Conservation (phyloP, 2,113 vertebrate species). For the Saccopteryx leptura region DNA sequence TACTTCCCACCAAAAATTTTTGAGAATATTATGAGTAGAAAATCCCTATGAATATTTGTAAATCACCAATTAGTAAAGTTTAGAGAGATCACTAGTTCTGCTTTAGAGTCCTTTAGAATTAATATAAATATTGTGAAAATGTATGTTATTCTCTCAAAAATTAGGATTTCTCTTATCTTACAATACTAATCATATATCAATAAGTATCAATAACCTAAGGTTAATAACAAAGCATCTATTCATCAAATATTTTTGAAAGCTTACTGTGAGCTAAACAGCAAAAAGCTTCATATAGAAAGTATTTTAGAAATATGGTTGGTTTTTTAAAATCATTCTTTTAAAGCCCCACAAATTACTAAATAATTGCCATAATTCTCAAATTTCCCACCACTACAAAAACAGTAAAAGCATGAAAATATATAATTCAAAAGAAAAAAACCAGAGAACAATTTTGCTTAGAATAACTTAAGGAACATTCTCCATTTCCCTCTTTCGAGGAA, state of each 20-base stretch:
- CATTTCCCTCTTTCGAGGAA: slow-evolving; percentile 14
- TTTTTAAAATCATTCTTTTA: neutral
- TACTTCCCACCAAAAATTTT: slow-evolving; percentile 51
- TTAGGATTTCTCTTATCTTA: neutral
- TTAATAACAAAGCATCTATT: slow-evolving; percentile 26
- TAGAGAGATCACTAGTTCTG: neutral
- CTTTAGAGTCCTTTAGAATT: slow-evolving; percentile 20
- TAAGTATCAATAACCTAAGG: slow-evolving; percentile 36
- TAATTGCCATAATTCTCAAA: slow-evolving; percentile 15
- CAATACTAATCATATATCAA: neutral
- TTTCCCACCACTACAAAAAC: slow-evolving; percentile 34
- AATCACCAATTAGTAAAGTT: neutral
- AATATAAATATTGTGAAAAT: slow-evolving; percentile 44
- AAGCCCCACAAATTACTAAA: slow-evolving; percentile 23
- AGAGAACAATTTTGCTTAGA: slow-evolving; percentile 14
- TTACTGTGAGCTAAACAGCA: neutral
- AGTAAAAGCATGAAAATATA: neutral
- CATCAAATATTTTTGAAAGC: slow-evolving; percentile 40
- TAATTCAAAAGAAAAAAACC: slow-evolving; percentile 24
- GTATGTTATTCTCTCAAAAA: slow-evolving; percentile 7
- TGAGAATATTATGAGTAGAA: neutral
- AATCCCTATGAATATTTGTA: neutral
- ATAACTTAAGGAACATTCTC: neutral
- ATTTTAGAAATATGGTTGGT: neutral
- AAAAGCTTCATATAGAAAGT: slow-evolving; percentile 9